Base-by-base conservation (phyloP, 1,140 invertebrate genomes). In the Magallana gigas region DNA sequence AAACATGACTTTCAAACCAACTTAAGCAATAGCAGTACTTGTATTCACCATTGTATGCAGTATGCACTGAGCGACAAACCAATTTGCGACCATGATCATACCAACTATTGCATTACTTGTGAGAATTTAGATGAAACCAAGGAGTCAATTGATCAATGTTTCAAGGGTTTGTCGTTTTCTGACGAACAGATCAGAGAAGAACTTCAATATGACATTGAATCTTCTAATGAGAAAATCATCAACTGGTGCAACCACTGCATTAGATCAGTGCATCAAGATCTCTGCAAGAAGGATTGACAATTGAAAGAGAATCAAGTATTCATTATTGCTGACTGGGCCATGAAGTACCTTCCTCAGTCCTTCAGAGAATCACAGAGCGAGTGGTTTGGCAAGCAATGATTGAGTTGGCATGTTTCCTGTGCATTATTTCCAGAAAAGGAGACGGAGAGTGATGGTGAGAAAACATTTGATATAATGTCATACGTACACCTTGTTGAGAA, bases 401-500 rank as follows among this genome's bases (percentile, higher is more conserved):
- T 84, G 8, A 84, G 29, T 29, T 84, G 83, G 83, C 57, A 84
- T 60, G 18, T 48, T 14, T 60, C 57, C 11, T 58, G 18, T 62
- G 83, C 60, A 64, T n/a, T 64, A 1, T 16, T 85, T 36, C 1
- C 36, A 36, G 36, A 36, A 36, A 36, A 36, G 36, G 36, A 36
- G 36, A 23, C 0, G 23, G 36, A 36, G 36, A 36, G 36, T 36
- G 4, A 36, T 36, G 36, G 36, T 36, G 36, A 36, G 36, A 36
- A 36, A 36, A 36, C 36, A 36, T 36, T 36, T 36, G 36, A 36
- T 0, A 36, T 36, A 36, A 36, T 1, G 36, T 36, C 64, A 58
- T 81, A 59, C 18, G 58, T 86, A 8, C 85, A 86, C 48, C 29
- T 86, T 60, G 18, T 86, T 36, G 76, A 82, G n/a, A 62, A 57